These are phyloP conservation scores for Mesoligia furuncula DNA, from an alignment of 2,888 invertebrate genomes.

Conservation along the genomic window DNA sequence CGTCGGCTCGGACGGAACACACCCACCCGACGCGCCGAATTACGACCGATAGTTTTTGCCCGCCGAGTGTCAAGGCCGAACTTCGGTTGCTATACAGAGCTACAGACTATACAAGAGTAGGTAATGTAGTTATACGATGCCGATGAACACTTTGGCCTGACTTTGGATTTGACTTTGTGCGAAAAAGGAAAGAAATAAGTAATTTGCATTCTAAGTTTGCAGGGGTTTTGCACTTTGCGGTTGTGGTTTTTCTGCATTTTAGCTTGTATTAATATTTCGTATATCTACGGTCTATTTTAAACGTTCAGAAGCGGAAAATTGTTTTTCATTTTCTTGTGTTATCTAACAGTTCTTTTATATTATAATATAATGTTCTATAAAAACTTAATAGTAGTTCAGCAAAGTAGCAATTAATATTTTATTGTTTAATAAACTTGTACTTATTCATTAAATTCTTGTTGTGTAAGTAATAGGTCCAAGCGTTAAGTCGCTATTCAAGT, in stretches of 20 bases:
- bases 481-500: slow-evolving; percentile 3
- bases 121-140: slow-evolving; percentile 55
- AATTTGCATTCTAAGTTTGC: slow-evolving; percentile 63
- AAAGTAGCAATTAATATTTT: slow-evolving; percentile 34
- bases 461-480: slow-evolving; percentile 24
- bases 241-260: slow-evolving; percentile 29
- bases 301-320: slow-evolving; percentile 8
- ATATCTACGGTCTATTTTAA: background rate
- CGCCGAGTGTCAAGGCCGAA: slow-evolving; percentile 89
- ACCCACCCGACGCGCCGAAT: slow-evolving; percentile 86
- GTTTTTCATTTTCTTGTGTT: slow-evolving; percentile 19
- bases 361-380: slow-evolving; percentile 9
- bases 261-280: slow-evolving; percentile 6
- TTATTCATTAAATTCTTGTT: slow-evolving; percentile 35
- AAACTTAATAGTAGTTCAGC: slow-evolving; percentile 19
- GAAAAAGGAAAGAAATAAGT: slow-evolving; percentile 58
- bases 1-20: slow-evolving; percentile 77
- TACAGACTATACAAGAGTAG: slow-evolving; percentile 21
- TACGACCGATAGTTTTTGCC: slow-evolving; percentile 87
- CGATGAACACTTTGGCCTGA: slow-evolving; percentile 61
- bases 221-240: slow-evolving; percentile 52
- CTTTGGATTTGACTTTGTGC: slow-evolving; percentile 67
- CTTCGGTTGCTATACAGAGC: slow-evolving; percentile 77
- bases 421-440: slow-evolving; percentile 20
- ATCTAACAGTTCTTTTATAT: slow-evolving; percentile 2